Base-by-base conservation (phyloP, 92 coral and sea anemone species). In the Micromussa lordhowensis region DNA sequence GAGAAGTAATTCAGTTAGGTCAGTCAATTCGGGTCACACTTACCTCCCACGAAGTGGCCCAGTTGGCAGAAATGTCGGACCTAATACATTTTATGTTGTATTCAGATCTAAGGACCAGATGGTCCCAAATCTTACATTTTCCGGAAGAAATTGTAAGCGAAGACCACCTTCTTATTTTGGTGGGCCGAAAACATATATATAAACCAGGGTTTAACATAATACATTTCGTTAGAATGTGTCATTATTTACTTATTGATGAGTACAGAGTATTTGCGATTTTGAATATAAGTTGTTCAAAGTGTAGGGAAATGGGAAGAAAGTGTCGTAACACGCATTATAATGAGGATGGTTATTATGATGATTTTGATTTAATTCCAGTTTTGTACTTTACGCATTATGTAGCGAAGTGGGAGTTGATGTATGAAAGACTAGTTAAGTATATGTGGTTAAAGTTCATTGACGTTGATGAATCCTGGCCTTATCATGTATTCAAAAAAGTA, bases 371-470 rank as follows among this genome's bases (percentile, higher is more conserved):
- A 31, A 68, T 87, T 76, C 90, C 66, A 19, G 90, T 79, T 19
- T 66, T 79, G 78, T 79, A 86, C 77, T 78, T 87, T 53, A 40
- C 85, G 32, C 84, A 87, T 64, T 86, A 77, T 59, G 29, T 86
- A 77, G 89, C 32, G 44, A 69, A 87, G 40, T 85, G 88, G 88
- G 80, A 85, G 12, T 51, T 12, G 54, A 73, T 85, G 81, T 74
- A 85, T 73, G 30, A 85, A 71, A 77, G 55, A 57, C 81, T 54
- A 54, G 21, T 54, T 54, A 54, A 54, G 59, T 54, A 5, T 54
- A 5, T 54, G 59, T 13, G 19, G 59, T 54, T 54, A 54, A 54
- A 54, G 19, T 70, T 70, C 13, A 13, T 29, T 32, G 35, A 71
- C 22, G 35, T 34, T 31, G 76, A 71, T 71, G 48, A 71, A 71